Evolutionary conservation across 2,113 vertebrate species (phyloP), one percentile per base, ranked within the genome.

Genomic region (Cettia cetti): DNA sequence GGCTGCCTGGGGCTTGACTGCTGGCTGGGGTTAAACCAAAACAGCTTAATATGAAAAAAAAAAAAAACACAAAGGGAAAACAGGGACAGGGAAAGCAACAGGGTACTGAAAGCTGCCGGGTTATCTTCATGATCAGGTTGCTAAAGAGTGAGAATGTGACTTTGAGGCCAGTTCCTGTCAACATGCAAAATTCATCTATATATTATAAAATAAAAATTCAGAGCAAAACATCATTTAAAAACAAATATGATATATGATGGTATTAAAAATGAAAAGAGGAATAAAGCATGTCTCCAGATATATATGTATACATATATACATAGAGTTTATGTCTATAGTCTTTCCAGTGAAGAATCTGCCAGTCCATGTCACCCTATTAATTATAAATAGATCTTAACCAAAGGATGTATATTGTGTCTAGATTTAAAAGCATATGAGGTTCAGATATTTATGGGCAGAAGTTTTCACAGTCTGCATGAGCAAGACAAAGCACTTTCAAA

Each of bases 401-500:
- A 94, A 90, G 85, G 82, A 95, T 90, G 47, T 91, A 96, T 95
- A 86, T 71, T 92, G 71, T 94, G 92, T 92, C 93, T 90, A 37
- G 76, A 69, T 96, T 92, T 96, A 96, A 96, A 96, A 94, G 82
- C 64, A 45, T 89, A 92, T 78, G 85, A 93, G 94, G 69, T 86
- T 95, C 81, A 91, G 91, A 95, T 96, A 95, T 96, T 96, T 97
- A 97, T 92, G 86, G 75, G 71, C 26, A 78, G 76, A 96, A 96
- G 82, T 93, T 97, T 97, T 66, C 64, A 93, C 79, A 90, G 85
- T 13, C 68, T 68, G 75, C 6, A 12, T 93, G 76, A 96, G 79
- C 93, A 95, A 95, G 92, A 96, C 88, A 95, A 95, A 96, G 92
- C 69, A 92, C 88, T 89, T 94, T 95, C 82, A 75, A 3, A 90